These are phyloP conservation scores for Drosophila gunungcola DNA, from an alignment of 1,140 invertebrate genomes.

Conservation along the genomic window DNA sequence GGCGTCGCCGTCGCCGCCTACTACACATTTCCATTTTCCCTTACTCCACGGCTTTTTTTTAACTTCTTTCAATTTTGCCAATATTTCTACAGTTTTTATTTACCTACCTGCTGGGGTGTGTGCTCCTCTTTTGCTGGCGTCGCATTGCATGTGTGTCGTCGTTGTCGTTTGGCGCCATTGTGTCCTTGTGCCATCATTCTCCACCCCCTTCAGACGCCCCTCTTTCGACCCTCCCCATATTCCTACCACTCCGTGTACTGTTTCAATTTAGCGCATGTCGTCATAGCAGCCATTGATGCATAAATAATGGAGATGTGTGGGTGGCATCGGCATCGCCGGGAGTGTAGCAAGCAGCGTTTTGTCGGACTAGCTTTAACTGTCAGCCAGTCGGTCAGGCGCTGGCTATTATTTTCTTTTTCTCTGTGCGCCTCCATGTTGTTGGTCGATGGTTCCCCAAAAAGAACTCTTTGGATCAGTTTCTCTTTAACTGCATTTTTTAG, in stretches of 20 bases:
- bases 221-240: neutral
- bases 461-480: constrained; percentile 51
- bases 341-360: constrained; percentile 17
- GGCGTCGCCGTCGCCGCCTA: constrained; percentile 37
- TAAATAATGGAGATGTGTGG: constrained; percentile 71
- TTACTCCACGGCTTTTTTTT: constrained; percentile 1
- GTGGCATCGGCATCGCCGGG: constrained; percentile 18
- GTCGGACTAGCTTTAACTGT: constrained; percentile 78
- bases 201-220: neutral
- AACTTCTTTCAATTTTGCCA: constrained; percentile 75
- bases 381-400: constrained; percentile 57
- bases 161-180: constrained; percentile 65
- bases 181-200: constrained; percentile 63
- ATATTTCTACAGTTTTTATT: constrained; percentile 76
- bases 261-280: constrained; percentile 82
- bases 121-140: constrained; percentile 26
- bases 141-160: constrained; percentile 74
- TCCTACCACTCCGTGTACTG: constrained; percentile 55
- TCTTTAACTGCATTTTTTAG: constrained; percentile 68
- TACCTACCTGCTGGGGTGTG: constrained; percentile 44
- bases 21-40: constrained; percentile 32
- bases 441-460: constrained; percentile 1
- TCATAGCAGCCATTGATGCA: constrained; percentile 81
- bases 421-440: constrained; percentile 5
- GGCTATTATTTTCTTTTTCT: constrained; percentile 13